These are phyloP conservation scores for Phylloscopus collybita DNA, from an alignment of 2,797 vertebrate species.

Conservation along the genomic window DNA sequence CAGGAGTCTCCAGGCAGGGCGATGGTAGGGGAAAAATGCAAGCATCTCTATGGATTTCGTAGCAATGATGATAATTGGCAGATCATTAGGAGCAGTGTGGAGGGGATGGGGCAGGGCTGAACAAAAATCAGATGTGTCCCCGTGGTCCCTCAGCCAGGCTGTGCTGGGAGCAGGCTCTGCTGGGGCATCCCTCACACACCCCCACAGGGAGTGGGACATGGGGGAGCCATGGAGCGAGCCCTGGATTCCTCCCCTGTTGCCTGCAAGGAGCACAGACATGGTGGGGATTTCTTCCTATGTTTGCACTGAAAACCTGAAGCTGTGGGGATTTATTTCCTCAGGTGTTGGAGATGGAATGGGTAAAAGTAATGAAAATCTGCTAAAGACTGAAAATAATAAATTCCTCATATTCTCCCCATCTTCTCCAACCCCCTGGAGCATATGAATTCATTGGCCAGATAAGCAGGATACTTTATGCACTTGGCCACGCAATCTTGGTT, in stretches of 20 bases:
- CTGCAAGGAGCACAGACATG: not conserved
- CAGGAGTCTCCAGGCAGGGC: not conserved
- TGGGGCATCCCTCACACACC: not conserved
- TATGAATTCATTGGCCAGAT: conserved; percentile 50
- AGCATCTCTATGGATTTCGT: not conserved
- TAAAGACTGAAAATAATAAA: conserved; percentile 33
- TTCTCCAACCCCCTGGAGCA: conserved; percentile 33
- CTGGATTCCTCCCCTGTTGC: fast-evolving
- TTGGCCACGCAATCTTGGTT: conserved; percentile 37
- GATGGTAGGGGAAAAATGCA: too few relatives aligned
- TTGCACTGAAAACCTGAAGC: not conserved
- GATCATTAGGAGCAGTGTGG: not conserved
- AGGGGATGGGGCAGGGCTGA: not conserved
- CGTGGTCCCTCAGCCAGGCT: fast-evolving
- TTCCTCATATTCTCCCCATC: conserved; percentile 28
- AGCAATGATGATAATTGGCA: fast-evolving
- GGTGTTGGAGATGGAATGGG: not conserved
- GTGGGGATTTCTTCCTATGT: not conserved
- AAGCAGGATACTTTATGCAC: conserved; percentile 44
- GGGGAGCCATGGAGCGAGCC: not conserved
- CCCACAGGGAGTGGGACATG: fast-evolving
- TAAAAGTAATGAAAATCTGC: conserved; percentile 49
- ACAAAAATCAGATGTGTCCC: not conserved
- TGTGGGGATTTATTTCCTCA: not conserved
- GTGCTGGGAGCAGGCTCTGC: not conserved